Percentiles rank a stretch among this genome's conserved stretches.
Conservation (phyloP, 2,888 invertebrate genomes). For the Mimas tiliae region DNA sequence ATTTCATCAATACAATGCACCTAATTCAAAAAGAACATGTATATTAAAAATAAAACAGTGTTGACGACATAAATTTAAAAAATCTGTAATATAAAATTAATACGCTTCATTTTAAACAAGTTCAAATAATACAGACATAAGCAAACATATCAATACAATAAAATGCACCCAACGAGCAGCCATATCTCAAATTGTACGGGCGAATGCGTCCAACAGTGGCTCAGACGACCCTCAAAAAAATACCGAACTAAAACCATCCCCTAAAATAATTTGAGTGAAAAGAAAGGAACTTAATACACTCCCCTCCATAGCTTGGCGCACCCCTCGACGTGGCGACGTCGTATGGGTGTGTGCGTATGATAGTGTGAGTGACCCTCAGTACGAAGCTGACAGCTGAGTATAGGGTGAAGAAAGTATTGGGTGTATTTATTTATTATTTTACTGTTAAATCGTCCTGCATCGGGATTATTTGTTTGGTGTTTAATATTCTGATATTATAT, state of each 20-base stretch:
- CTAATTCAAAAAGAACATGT: not conserved
- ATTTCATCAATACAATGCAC: no score
- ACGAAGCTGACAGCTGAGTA: slow-evolving; percentile 69
- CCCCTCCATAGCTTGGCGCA: slow-evolving; percentile 79
- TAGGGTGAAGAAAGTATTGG: slow-evolving; percentile 51
- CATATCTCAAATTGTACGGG: slow-evolving; percentile 76
- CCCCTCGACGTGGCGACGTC: slow-evolving; percentile 58
- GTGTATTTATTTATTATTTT: not conserved
- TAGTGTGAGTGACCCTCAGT: slow-evolving; percentile 69
- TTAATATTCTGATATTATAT: no score
- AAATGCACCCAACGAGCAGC: slow-evolving; percentile 60
- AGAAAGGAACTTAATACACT: slow-evolving; percentile 85
- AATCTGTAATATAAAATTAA: not conserved
- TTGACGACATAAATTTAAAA: not conserved
- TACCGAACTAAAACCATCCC: slow-evolving; percentile 83
- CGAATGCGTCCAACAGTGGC: slow-evolving; percentile 70
- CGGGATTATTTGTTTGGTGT: no score
- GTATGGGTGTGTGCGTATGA: slow-evolving; percentile 42
- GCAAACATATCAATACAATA: slow-evolving; percentile 63
- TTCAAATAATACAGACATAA: slow-evolving; percentile 32
- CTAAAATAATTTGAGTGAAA: slow-evolving; percentile 85
- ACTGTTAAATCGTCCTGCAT: not conserved
- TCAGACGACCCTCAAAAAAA: slow-evolving; percentile 73
- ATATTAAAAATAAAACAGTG: not conserved
- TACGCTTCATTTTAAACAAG: not conserved